phyloP scores from a whole-genome alignment of 2,888 invertebrate genomes.

The Drosophila barbarae region DNA sequence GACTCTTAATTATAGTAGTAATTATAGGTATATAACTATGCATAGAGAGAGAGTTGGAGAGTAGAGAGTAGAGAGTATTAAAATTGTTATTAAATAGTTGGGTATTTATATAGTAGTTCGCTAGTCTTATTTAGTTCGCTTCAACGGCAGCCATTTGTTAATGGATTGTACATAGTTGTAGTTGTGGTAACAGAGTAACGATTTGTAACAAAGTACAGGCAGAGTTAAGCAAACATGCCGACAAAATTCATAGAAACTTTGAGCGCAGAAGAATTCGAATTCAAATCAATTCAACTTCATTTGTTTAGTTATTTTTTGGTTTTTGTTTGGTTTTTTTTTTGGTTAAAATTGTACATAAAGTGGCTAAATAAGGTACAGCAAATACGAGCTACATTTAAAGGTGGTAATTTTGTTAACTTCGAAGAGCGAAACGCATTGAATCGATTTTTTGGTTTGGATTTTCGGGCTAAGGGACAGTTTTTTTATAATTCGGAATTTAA shows the following conservation, averaged over 20 bases:
- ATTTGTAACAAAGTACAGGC: conserved; percentile 60
- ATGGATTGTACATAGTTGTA: conserved; percentile 36
- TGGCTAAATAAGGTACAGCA: conserved; percentile 70
- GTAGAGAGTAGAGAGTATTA: conserved; percentile 56
- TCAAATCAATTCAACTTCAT: conserved; percentile 32
- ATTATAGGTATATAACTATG: conserved; percentile 35
- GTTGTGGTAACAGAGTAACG: conserved; percentile 66
- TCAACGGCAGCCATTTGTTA: conserved; percentile 53
- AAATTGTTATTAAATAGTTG: conserved; percentile 66
- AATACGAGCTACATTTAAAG: conserved; percentile 64
- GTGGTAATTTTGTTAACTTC: conserved; percentile 18
- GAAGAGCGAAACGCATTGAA: conserved; percentile 59
- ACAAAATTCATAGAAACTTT: conserved; percentile 62
- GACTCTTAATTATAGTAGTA: conserved; percentile 34
- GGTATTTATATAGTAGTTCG: conserved; percentile 30
- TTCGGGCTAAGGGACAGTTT: neutral
- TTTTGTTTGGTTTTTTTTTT: neutral
- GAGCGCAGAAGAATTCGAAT: conserved; percentile 56
- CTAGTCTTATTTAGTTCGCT: conserved; percentile 37
- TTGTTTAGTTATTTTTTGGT: neutral
- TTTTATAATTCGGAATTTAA: conserved; percentile 42
- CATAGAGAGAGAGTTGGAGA: conserved; percentile 32
- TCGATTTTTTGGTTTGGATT: conserved; percentile 35
- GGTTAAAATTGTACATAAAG: conserved; percentile 61
- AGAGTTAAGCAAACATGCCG: conserved; percentile 72